These are phyloP conservation scores for Rhagoletis pomonella DNA, from an alignment of 1,140 invertebrate genomes.

Conservation along the genomic window DNA sequence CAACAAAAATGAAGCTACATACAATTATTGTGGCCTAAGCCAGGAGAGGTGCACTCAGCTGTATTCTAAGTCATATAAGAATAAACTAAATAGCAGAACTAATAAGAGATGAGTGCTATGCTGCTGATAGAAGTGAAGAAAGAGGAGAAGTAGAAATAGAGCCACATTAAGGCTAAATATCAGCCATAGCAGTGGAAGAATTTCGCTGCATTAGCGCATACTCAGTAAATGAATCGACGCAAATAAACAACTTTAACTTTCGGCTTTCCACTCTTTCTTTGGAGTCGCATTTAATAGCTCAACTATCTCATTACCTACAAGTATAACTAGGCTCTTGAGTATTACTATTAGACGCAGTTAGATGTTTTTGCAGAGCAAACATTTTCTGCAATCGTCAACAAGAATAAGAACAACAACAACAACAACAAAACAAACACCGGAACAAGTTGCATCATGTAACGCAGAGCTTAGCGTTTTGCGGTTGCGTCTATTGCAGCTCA, in stretches of 20 bases:
- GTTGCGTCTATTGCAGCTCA: neutral
- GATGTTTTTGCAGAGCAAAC: neutral
- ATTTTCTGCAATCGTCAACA: neutral
- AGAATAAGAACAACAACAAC: neutral
- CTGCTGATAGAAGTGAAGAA: neutral
- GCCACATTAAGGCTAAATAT: neutral
- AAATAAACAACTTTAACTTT: no score
- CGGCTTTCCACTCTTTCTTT: conserved; percentile 1
- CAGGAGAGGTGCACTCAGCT: conserved; percentile 7
- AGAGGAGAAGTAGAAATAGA: neutral
- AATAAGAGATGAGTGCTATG: neutral
- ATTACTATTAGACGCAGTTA: neutral
- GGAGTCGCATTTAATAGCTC: neutral
- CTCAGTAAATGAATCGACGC: no score
- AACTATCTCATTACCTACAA: neutral
- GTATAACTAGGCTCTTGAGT: neutral
- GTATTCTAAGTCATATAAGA: neutral
- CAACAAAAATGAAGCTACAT: neutral
- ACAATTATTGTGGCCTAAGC: conserved; percentile 21
- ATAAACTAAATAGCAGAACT: neutral
- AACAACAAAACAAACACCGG: conserved; percentile 30
- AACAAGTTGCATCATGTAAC: conserved; percentile 35
- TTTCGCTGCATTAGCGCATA: neutral
- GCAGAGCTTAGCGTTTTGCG: neutral
- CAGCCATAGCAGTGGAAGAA: neutral